These are phyloP conservation scores for Megaceryle maxima DNA, from an alignment of 2,113 vertebrate species.

Conservation along the genomic window DNA sequence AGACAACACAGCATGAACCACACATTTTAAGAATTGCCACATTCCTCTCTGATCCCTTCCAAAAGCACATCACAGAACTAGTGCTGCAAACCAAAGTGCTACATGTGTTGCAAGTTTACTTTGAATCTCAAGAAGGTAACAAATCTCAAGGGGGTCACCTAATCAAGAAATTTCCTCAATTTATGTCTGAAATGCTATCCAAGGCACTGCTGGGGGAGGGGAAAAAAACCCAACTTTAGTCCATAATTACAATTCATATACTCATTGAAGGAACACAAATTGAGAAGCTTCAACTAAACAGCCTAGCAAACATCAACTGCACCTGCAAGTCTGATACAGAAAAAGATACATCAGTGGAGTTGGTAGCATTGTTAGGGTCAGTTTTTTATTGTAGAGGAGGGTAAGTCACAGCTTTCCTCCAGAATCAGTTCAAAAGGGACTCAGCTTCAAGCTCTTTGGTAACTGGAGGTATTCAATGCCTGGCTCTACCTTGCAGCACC, in stretches of 20 bases:
- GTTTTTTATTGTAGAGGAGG: not conserved
- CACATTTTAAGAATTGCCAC: not conserved
- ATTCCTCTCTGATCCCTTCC: not conserved
- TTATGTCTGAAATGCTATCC: not conserved
- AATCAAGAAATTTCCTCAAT: not conserved
- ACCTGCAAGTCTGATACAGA: not conserved
- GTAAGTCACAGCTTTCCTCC: not conserved
- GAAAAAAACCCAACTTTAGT: not conserved
- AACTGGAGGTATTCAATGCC: not conserved
- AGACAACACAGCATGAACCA: not conserved
- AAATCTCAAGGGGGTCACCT: not conserved
- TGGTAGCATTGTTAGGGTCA: not conserved
- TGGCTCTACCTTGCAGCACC: not conserved
- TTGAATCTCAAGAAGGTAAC: not conserved
- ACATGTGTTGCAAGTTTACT: not conserved
- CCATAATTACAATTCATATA: not conserved
- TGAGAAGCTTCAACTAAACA: not conserved
- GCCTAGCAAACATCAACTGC: not conserved
- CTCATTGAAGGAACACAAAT: not conserved
- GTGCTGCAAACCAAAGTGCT: not conserved
- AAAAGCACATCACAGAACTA: not conserved
- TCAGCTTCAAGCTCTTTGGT: not conserved
- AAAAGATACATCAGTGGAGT: not conserved
- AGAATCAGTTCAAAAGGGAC: not conserved
- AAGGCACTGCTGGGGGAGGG: not conserved